Evolutionary conservation across 2,113 vertebrate species (phyloP), one percentile per base, ranked within the genome.

Genomic region (Microcebus murinus): DNA sequence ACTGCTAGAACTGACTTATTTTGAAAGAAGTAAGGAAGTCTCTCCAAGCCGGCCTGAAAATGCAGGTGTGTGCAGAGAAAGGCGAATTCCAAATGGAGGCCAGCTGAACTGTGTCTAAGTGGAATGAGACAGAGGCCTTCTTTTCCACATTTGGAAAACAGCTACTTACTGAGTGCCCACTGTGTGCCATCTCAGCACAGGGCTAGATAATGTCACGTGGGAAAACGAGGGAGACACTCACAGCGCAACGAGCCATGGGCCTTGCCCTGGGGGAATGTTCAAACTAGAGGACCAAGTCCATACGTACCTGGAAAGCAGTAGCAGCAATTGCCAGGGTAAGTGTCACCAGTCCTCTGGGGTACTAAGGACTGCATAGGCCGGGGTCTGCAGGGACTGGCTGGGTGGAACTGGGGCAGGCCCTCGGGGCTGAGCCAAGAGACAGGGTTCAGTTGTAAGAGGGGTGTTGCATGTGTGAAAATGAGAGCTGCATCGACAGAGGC

Each of bases 1-100:
- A 76, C 13, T n/a, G 6, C 50, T 87, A 85, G 71, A 91, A 63
- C 3, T 20, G 39, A 55, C 4, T 4, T n/a, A 48, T 74, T 91
- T 92, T 84, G 21, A 68, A 87, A 96, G 48, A 93, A 96, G 31
- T 39, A 31, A 42, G 67, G 52, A 79, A 85, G 27, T 31, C 42
- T 29, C 21, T 8, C 12, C 10, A 18, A 52, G 10, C 76, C 55
- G 77, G 52, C 57, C 25, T 92, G 77, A 36, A 82, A 88, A 83
- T 34, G 4, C 31, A 71, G 59, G 73, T 34, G 6, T 85, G 73
- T 87, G 7, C n/a, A 74, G 14, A 70, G 87, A 82, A 70, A 93
- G 1, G 13, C 20, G n/a, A 25, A 0, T 70, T 17, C 65, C 18
- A 70, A 6, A 3, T 11, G 21, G 67, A 80, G 45, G 65, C 25